These are phyloP conservation scores for Dreissena rostriformis DNA, from an alignment of 1,140 invertebrate genomes.

Conservation along the genomic window DNA sequence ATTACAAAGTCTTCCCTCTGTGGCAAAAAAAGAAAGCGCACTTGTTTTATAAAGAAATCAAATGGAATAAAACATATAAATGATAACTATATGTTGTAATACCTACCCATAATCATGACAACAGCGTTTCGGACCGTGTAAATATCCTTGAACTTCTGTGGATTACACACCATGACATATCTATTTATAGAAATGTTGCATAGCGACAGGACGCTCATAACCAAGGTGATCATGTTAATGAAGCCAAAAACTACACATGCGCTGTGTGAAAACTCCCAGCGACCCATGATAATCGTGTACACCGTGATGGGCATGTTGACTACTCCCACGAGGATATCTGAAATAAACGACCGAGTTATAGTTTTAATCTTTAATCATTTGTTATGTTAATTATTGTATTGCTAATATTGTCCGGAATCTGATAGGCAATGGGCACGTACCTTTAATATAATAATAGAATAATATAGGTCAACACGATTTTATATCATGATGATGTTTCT, in stretches of 20 bases:
- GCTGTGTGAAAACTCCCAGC: constrained; percentile 40
- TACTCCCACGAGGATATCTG: constrained; percentile 56
- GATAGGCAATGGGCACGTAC: no score
- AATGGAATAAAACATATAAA: not conserved
- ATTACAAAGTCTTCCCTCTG: no score
- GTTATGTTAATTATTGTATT: no score
- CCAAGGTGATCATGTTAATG: constrained; percentile 59
- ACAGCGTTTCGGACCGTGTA: constrained; percentile 48
- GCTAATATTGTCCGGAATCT: no score
- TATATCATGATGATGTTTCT: no score
- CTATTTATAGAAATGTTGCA: constrained; percentile 59
- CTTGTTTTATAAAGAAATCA: not conserved
- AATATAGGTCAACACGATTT: no score
- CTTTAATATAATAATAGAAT: no score
- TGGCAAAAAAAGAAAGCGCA: not conserved
- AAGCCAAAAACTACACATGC: constrained; percentile 52
- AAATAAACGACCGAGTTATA: not conserved
- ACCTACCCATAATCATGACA: constrained; percentile 53
- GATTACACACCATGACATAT: constrained; percentile 55
- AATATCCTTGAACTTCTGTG: constrained; percentile 37
- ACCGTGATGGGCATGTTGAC: constrained; percentile 60
- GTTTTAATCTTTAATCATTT: no score
- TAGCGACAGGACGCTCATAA: constrained; percentile 60
- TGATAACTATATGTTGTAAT: not conserved
- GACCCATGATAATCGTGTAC: constrained; percentile 35